phyloP scores from a whole-genome alignment of 1,140 invertebrate genomes.

The Drosophila lacertosa region DNA sequence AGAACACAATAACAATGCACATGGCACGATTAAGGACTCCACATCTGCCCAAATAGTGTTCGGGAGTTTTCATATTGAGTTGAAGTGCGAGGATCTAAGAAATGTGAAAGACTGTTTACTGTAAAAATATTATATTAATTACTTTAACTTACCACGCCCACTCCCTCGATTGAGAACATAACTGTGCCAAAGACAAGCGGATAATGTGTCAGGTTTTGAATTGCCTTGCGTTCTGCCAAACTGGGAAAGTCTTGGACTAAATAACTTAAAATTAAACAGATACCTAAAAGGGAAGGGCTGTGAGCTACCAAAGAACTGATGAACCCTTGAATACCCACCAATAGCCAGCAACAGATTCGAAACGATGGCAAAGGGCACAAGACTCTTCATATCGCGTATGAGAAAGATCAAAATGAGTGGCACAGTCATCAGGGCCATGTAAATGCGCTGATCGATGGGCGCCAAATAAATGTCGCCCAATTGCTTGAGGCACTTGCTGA shows the following conservation, averaged over 20 bases:
- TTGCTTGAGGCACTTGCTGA: slow-evolving; percentile 51
- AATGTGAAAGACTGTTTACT: not conserved
- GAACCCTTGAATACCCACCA: slow-evolving; percentile 12
- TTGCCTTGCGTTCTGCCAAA: slow-evolving; percentile 30
- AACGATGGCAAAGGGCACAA: slow-evolving; percentile 45
- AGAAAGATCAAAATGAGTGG: slow-evolving; percentile 49
- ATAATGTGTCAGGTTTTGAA: slow-evolving; percentile 16
- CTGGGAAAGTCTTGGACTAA: slow-evolving; percentile 36
- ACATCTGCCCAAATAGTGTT: slow-evolving; percentile 44
- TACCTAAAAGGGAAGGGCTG: slow-evolving; percentile 25
- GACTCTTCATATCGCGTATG: slow-evolving; percentile 40
- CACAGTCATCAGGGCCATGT: slow-evolving; percentile 50
- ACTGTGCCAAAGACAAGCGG: slow-evolving; percentile 54
- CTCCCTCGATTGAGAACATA: slow-evolving; percentile 50
- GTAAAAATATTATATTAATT: too few relatives aligned
- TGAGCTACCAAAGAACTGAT: too few relatives aligned
- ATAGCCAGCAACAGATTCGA: slow-evolving; percentile 33
- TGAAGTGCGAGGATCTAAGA: slow-evolving; percentile 43
- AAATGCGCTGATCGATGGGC: slow-evolving; percentile 50
- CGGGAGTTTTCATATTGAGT: slow-evolving; percentile 37
- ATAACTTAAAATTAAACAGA: slow-evolving; percentile 22
- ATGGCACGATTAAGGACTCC: slow-evolving; percentile 58
- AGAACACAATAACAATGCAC: slow-evolving; percentile 36
- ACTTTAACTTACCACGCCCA: slow-evolving; percentile 50
- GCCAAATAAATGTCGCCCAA: slow-evolving; percentile 48